Evolutionary conservation across 23 tunicate genomes (phyloP), one percentile per base, ranked within the genome.

Genomic region (Styela plicata): DNA sequence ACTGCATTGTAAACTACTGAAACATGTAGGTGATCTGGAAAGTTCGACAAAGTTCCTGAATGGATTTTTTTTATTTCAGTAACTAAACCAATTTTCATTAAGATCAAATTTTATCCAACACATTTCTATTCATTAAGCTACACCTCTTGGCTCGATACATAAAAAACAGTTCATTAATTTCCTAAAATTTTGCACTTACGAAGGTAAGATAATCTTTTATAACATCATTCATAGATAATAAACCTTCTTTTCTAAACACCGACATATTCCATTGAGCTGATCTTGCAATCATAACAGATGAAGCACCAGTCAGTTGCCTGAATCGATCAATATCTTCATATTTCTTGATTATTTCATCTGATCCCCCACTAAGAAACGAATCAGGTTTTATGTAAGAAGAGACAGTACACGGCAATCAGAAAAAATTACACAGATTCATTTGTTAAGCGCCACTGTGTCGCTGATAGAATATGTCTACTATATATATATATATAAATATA

Each of bases 211-310:
- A 95, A 36, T 90, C 96, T 27, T 86, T 80, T 62, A 95, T 80
- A 18, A 95, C 92, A 65, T 80, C 83, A n/a, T 89, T 81, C 85
- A 87, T 65, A 18, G 96, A 89, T 5, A 87, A 74, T 20, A 83
- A 74, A 16, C 99, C 99, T 66, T 89, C 99, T 63, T 87, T 90
- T 36, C 95, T 63, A 62, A 95, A 95, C 16, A 95, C 85, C 2
- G 99, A 95, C 61, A 84, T 79, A 67, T 95, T 95, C 36, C 53
- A 78, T 68, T 89, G 91, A 62, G 99, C 99, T 31, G 86, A 26
- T 79, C 99, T 67, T 24, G 99, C 99, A 13, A 95, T 73, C 96
- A 95, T 90, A 0, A 95, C 99, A 18, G 91, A 86, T 1, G 96
- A 75, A 0, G 99, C 89, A 2, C 82, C 82, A 2, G 99, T 84